phyloP scores from a whole-genome alignment of 2,888 invertebrate species.

The Arctia plantaginis region DNA sequence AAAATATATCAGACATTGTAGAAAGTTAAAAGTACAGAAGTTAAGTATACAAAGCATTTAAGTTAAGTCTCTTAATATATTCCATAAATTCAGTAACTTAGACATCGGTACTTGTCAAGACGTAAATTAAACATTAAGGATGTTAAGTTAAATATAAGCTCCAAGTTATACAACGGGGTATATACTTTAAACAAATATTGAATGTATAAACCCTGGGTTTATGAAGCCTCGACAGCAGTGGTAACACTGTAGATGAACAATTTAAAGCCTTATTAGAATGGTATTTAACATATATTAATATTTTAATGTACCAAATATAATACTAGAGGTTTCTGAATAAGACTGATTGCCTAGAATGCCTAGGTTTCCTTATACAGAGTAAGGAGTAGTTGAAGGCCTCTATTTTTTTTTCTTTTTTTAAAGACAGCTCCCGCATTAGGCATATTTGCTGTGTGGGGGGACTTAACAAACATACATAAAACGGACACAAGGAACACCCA shows the following conservation, averaged over 20 bases:
- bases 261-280: constrained; percentile 14
- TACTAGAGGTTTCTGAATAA: neutral
- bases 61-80: neutral
- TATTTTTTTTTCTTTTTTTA: neutral
- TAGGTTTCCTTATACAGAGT: neutral
- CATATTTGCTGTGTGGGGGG: too few relatives aligned
- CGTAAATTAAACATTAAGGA: neutral
- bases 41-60: neutral
- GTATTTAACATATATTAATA: constrained; percentile 14
- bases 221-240: neutral
- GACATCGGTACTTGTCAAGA: neutral
- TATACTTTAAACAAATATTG: constrained; percentile 14
- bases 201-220: constrained; percentile 14
- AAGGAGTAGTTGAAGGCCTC: neutral
- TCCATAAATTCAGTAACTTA: constrained; percentile 2
- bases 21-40: neutral
- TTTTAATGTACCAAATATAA: neutral
- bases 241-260: neutral
- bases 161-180: constrained; percentile 6
- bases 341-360: neutral
- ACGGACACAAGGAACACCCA: too few relatives aligned
- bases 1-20: neutral
- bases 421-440: too few relatives aligned
- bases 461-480: too few relatives aligned
- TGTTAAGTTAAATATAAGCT: constrained; percentile 8